Conservation (phyloP, 2,113 vertebrate species). For the Brachyhypopomus gauderio region DNA sequence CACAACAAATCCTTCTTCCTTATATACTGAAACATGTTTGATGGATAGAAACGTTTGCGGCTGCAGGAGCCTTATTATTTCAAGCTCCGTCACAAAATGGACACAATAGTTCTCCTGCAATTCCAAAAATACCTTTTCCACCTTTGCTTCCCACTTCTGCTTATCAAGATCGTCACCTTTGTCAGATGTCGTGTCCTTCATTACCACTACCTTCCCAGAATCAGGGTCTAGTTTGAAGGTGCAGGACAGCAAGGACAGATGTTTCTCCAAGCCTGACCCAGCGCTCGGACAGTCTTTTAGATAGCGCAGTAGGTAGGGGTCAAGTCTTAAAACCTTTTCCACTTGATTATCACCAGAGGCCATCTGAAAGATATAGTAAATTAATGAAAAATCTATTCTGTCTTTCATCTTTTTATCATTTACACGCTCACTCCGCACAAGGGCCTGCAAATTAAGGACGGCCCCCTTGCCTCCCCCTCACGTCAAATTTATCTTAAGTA, state of each 20-base stretch:
- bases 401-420: too few species aligned
- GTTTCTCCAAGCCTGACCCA: constrained; percentile 43
- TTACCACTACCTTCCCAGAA: constrained; percentile 56
- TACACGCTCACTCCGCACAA: too few species aligned
- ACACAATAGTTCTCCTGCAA: constrained; percentile 41
- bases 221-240: constrained; percentile 47
- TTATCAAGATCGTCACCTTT: constrained; percentile 10
- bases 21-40: constrained; percentile 57
- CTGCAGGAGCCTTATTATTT: constrained; percentile 22
- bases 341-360: constrained; percentile 31
- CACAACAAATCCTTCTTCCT: constrained; percentile 46
- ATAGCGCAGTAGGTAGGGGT: constrained; percentile 60
- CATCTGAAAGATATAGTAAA: not conserved
- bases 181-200: constrained; percentile 39
- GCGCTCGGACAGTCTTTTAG: constrained; percentile 58
- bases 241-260: constrained; percentile 52
- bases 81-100: constrained; percentile 53
- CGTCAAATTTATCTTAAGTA: too few species aligned
- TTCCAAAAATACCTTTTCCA: constrained; percentile 43
- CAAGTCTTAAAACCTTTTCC: constrained; percentile 51
- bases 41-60: constrained; percentile 21
- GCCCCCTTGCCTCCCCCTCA: too few species aligned
- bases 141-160: constrained; percentile 53
- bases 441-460: too few species aligned
- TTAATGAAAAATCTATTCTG: not conserved